Evolutionary conservation across 2,797 vertebrate genomes (phyloP).

Genomic region (Antennarius maculatus): DNA sequence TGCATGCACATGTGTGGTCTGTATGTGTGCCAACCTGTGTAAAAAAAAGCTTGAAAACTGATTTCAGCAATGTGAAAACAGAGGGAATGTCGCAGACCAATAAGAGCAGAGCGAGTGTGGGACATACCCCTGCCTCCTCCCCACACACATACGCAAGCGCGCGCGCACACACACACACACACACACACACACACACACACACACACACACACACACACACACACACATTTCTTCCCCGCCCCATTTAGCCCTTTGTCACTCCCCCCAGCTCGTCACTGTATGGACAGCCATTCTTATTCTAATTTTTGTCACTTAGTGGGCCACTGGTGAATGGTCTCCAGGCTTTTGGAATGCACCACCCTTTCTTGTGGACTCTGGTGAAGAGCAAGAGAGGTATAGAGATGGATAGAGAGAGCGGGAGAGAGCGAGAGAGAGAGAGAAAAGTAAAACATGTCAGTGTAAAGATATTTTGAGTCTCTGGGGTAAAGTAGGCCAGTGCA

Average conservation of each 20-base stretch:
- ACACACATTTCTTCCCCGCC: constrained; percentile 17
- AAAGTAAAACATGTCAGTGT: constrained; percentile 3
- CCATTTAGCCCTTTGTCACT: constrained; percentile 41
- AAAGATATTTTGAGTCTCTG: not conserved
- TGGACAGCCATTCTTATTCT: constrained; percentile 90
- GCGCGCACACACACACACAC: no score
- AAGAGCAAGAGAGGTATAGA: constrained; percentile 30
- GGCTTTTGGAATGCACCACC: constrained; percentile 72
- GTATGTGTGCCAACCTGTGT: constrained; percentile 58
- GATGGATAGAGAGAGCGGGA: constrained; percentile 23
- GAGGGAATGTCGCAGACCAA: constrained; percentile 73
- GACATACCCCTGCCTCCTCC: constrained; percentile 44
- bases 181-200: no score
- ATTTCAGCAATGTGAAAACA: constrained; percentile 77
- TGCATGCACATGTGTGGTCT: constrained; percentile 69
- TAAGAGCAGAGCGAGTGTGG: constrained; percentile 50
- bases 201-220: no score
- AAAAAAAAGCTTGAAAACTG: constrained; percentile 76
- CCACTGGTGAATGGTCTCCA: constrained; percentile 75
- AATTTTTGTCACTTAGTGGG: constrained; percentile 87
- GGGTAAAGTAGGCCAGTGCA: constrained; percentile 23
- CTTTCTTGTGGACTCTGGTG: constrained; percentile 68
- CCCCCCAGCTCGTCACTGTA: constrained; percentile 70
- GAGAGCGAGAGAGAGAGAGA: constrained; percentile 1
- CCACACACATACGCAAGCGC: no score